Conservation (phyloP, 2,113 vertebrate genomes). For the Bubo bubo region DNA sequence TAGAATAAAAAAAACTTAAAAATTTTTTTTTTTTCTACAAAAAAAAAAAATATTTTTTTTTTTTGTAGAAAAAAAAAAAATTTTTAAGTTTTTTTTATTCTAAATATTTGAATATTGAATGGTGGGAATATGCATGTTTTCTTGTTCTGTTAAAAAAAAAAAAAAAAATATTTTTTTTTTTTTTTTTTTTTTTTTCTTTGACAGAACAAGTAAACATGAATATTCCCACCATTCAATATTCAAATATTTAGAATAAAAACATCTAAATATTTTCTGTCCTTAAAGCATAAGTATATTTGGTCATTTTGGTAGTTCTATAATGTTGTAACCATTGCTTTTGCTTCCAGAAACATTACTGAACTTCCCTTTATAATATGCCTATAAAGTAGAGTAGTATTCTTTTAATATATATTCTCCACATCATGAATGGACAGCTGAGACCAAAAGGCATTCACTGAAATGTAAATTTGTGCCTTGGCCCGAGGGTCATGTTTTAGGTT, state of each 20-base stretch:
- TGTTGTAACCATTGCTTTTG: neutral
- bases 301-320: neutral
- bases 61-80: too few relatives aligned
- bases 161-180: too few relatives aligned
- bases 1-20: too few relatives aligned
- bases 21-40: too few relatives aligned
- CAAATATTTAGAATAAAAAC: neutral
- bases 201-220: neutral
- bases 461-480: neutral
- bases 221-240: neutral
- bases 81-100: too few relatives aligned
- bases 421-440: neutral
- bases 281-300: neutral
- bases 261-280: neutral
- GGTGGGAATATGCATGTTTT: too few relatives aligned
- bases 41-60: too few relatives aligned
- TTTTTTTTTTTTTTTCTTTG: neutral
- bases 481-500: neutral
- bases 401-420: neutral
- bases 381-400: neutral
- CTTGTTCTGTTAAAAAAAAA: too few relatives aligned
- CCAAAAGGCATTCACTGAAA: neutral
- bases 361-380: neutral
- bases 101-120: too few relatives aligned
- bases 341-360: neutral